Conservation (phyloP, 2,113 vertebrate species). For the Tringa solitaria region DNA sequence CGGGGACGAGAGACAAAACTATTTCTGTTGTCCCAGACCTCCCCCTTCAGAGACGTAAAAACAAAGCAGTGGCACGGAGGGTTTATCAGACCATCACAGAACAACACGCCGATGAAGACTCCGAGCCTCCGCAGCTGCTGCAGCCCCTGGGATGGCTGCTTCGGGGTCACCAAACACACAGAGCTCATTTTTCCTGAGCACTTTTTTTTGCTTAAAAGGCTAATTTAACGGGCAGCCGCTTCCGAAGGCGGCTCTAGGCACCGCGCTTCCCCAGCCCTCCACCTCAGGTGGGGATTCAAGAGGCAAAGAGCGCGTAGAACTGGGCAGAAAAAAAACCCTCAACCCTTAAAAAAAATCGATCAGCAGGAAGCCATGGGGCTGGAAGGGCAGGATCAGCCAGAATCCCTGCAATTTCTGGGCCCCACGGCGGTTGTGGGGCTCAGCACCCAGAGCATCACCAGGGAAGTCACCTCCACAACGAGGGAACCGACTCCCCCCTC, state of each 20-base stretch:
- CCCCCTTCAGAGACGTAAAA: neutral
- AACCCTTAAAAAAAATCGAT: neutral
- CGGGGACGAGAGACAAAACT: neutral
- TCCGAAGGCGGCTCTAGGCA: rapidly evolving
- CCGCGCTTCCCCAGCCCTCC: neutral
- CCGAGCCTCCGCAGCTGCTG: neutral
- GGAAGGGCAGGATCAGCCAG: neutral
- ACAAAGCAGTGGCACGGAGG: neutral
- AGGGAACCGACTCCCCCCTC: neutral
- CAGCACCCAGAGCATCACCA: too few species aligned
- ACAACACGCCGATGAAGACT: neutral
- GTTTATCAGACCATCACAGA: neutral
- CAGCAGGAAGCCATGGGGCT: neutral
- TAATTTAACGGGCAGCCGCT: rapidly evolving
- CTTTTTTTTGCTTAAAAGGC: neutral
- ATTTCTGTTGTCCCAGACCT: neutral
- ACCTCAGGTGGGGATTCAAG: neutral
- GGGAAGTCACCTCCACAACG: rapidly evolving
- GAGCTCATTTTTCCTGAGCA: neutral
- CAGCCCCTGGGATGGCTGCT: neutral
- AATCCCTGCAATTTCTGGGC: too few species aligned
- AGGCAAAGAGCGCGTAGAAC: neutral
- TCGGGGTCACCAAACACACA: neutral
- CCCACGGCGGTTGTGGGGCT: neutral
- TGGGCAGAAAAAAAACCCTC: neutral